A percentile compares a stretch with the other conserved stretches of the same genome.
Conservation (phyloP, 2,888 invertebrate genomes). For the Campoletis raptor region DNA sequence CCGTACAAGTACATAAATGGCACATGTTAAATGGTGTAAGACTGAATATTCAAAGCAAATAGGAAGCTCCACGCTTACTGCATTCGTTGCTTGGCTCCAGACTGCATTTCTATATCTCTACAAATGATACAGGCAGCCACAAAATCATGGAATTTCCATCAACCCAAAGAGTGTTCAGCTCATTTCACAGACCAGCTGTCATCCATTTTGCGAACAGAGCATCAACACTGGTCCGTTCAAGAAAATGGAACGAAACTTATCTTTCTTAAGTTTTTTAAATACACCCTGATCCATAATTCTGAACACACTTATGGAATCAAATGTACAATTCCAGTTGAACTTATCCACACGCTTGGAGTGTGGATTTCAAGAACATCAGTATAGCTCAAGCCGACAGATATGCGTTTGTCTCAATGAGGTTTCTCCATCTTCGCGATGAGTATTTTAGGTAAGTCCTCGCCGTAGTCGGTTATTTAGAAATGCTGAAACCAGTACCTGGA, state of each 20-base stretch:
- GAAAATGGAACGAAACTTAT: neutral
- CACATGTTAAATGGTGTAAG: constrained; percentile 22
- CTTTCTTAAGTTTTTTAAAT: neutral
- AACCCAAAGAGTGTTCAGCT: neutral
- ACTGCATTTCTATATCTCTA: neutral
- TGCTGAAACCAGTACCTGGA: constrained; percentile 9
- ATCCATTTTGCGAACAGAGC: neutral
- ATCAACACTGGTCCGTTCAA: neutral
- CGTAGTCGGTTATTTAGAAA: neutral
- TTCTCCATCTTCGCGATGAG: constrained; percentile 11
- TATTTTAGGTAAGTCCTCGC: neutral
- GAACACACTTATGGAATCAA: neutral
- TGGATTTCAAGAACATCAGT: constrained; percentile 10
- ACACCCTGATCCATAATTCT: neutral
- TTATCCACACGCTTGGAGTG: neutral
- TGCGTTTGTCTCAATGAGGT: constrained; percentile 7
- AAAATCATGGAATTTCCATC: neutral
- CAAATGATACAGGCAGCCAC: neutral
- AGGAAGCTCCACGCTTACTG: constrained; percentile 10
- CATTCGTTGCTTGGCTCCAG: constrained; percentile 23
- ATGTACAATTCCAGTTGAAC: neutral
- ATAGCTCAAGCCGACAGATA: constrained; percentile 1
- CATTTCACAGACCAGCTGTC: neutral
- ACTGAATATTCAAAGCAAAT: constrained; percentile 27
- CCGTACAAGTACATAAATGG: constrained; percentile 31